Evolutionary conservation across 2,113 vertebrate species (phyloP).

Genomic region (Centropus bengalensis): DNA sequence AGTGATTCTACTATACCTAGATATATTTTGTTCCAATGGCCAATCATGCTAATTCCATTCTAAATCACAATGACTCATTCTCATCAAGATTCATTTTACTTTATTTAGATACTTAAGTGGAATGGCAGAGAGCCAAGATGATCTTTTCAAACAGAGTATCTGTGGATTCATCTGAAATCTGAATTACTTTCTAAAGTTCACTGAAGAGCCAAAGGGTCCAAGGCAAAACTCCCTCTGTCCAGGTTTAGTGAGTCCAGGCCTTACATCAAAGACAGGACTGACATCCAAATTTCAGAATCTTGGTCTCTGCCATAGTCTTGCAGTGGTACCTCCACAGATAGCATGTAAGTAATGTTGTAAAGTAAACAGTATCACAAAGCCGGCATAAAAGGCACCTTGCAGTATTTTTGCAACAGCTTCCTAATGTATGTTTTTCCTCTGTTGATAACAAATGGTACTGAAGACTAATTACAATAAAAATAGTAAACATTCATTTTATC

Average conservation of each 20-base stretch:
- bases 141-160: background rate
- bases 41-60: background rate
- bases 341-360: background rate
- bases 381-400: background rate
- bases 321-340: background rate
- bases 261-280: background rate
- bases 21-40: background rate
- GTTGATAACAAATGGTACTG: background rate
- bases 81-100: background rate
- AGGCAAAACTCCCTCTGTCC: background rate
- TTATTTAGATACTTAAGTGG: background rate
- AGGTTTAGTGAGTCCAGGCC: background rate
- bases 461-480: background rate
- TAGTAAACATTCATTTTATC: background rate
- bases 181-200: background rate
- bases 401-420: background rate
- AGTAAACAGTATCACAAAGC: background rate
- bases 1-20: background rate
- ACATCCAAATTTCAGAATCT: background rate
- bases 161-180: background rate
- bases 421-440: background rate
- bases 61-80: background rate
- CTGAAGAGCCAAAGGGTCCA: background rate
- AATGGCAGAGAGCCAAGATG: background rate
- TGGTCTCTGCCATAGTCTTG: background rate